These are phyloP conservation scores for Thalassarche chlororhynchos DNA, from an alignment of 2,113 vertebrate species.

Conservation along the genomic window DNA sequence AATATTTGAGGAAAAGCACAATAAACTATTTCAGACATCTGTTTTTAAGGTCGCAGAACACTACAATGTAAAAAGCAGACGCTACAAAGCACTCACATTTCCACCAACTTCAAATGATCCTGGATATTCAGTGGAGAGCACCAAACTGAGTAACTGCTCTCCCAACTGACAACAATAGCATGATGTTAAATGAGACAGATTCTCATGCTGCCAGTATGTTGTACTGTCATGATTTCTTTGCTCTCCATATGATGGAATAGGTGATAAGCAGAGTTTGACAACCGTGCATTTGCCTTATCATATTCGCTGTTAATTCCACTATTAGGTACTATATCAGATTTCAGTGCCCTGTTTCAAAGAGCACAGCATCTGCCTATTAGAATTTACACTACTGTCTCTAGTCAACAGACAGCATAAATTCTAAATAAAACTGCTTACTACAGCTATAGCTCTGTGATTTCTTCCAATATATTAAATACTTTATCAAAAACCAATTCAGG, in stretches of 20 bases:
- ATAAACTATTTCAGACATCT: constrained; percentile 75
- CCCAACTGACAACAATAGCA: neutral
- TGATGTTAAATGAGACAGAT: constrained; percentile 4
- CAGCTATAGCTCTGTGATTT: neutral
- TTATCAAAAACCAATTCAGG: neutral
- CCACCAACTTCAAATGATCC: constrained; percentile 55
- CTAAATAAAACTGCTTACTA: neutral
- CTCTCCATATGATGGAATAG: neutral
- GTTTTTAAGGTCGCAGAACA: constrained; percentile 73
- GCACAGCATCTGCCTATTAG: neutral
- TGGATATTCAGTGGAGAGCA: constrained; percentile 23
- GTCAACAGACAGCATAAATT: neutral
- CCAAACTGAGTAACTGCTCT: constrained; percentile 17
- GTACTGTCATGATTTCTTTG: neutral
- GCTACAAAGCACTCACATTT: constrained; percentile 41
- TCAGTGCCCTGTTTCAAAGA: neutral
- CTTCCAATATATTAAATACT: neutral
- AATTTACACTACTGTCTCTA: neutral
- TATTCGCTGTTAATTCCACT: neutral
- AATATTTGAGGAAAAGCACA: constrained; percentile 67
- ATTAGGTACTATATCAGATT: neutral
- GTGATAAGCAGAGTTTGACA: neutral
- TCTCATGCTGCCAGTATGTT: neutral
- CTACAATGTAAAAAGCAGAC: constrained; percentile 67
- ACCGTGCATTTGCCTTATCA: neutral